Conservation (phyloP, 2,888 invertebrate species). For the Limnephilus rhombicus region DNA sequence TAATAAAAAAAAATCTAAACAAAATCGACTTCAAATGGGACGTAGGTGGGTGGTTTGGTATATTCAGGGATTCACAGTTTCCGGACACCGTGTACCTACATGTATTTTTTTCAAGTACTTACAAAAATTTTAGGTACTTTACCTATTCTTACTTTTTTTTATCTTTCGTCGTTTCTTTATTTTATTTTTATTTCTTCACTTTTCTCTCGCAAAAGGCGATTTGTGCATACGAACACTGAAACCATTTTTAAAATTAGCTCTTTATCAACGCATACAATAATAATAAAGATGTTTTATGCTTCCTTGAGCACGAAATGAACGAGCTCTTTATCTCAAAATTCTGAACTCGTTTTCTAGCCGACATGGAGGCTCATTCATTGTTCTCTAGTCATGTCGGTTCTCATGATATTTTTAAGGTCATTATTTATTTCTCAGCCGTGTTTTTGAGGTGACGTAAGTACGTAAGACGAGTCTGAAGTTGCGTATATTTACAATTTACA, state of each 20-base stretch:
- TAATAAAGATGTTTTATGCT: constrained; percentile 50
- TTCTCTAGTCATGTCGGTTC: constrained; percentile 37
- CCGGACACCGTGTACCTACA: too few relatives aligned
- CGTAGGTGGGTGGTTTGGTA: too few relatives aligned
- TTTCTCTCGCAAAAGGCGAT: not conserved
- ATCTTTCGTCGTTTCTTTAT: too few relatives aligned
- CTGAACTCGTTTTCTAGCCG: constrained; percentile 54
- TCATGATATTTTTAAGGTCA: constrained; percentile 57
- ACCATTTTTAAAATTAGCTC: not conserved
- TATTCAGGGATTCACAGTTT: too few relatives aligned
- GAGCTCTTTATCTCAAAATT: constrained; percentile 33
- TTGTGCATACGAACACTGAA: not conserved
- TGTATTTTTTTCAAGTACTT: too few relatives aligned
- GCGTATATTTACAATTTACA: not conserved
- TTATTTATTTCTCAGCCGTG: constrained; percentile 37
- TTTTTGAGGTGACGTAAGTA: constrained; percentile 38
- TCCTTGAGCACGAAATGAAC: constrained; percentile 51
- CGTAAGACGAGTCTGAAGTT: not conserved
- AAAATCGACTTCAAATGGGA: too few relatives aligned
- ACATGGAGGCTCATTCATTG: constrained; percentile 50
- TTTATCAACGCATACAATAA: not conserved
- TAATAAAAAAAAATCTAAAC: too few relatives aligned
- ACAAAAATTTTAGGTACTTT: not conserved
- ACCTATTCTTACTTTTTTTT: not conserved
- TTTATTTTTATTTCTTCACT: too few relatives aligned